phyloP scores from a whole-genome alignment of 1,140 invertebrate species.

The Drosophila lowei region DNA sequence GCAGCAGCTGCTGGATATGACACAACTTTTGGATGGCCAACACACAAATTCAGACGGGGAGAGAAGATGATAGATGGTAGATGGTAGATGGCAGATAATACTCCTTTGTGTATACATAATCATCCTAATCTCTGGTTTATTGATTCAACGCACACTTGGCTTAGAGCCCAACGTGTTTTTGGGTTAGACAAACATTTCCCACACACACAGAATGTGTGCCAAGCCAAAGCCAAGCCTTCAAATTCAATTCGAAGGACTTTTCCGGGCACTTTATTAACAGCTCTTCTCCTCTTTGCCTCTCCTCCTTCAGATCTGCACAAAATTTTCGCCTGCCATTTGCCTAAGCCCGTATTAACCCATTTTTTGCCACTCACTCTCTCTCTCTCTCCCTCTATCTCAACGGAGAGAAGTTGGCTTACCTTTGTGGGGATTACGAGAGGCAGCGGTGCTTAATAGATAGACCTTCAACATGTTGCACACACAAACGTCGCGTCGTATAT shows the following conservation, averaged over 20 bases:
- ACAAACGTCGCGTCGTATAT: background rate
- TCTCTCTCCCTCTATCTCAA: too few relatives aligned
- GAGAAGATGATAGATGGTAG: background rate
- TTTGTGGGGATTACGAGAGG: conserved; percentile 28
- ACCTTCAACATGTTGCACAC: conserved; percentile 49
- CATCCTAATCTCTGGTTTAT: conserved; percentile 2
- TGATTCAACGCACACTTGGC: conserved; percentile 23
- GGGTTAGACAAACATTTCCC: conserved; percentile 23
- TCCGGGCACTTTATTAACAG: conserved; percentile 21
- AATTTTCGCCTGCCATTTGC: conserved; percentile 30
- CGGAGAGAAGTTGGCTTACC: conserved; percentile 23
- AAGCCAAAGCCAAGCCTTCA: conserved; percentile 12
- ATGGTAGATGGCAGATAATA: background rate
- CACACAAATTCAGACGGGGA: too few relatives aligned
- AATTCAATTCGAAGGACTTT: conserved; percentile 39
- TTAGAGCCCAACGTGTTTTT: conserved; percentile 1
- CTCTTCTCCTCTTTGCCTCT: background rate
- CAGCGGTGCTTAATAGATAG: background rate
- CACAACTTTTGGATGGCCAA: too few relatives aligned
- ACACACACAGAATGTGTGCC: conserved; percentile 19
- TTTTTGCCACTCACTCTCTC: conserved; percentile 3
- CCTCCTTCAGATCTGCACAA: background rate
- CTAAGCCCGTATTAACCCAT: conserved; percentile 58
- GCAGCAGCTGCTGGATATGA: conserved; percentile 2
- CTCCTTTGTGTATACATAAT: conserved; percentile 6